phyloP scores from a whole-genome alignment of 2,113 vertebrate species.

The Bujurquina vittata region DNA sequence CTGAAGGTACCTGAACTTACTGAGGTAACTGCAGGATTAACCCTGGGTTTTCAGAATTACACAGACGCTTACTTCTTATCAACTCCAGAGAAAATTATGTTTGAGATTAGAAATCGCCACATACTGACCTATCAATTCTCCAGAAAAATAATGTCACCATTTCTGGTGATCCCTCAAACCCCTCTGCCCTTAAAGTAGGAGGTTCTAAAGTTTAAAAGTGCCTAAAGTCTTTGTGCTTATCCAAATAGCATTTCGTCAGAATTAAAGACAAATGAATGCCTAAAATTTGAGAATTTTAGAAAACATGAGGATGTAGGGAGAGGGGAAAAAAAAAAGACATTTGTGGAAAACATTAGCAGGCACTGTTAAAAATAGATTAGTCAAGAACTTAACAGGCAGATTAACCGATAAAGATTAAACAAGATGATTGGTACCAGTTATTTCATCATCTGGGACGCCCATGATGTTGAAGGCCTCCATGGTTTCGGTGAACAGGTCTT shows the following conservation, averaged over 20 bases:
- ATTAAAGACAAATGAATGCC: not conserved
- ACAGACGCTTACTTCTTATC: no score
- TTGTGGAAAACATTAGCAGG: not conserved
- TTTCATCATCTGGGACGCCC: slow-evolving; percentile 88
- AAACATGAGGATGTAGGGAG: not conserved
- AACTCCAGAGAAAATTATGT: no score
- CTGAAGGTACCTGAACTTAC: no score
- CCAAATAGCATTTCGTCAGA: no score
- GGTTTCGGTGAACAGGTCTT: slow-evolving; percentile 93
- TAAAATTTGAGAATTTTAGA: not conserved
- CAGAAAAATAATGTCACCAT: no score
- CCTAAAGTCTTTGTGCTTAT: no score
- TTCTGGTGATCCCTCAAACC: not conserved
- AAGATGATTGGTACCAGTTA: slow-evolving; percentile 29
- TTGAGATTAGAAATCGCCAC: no score
- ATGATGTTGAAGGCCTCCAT: slow-evolving; percentile 97
- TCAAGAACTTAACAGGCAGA: not conserved
- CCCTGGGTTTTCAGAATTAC: no score
- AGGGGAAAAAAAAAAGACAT: not conserved
- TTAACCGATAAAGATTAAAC: not conserved
- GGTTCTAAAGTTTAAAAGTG: no score
- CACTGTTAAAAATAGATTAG: not conserved
- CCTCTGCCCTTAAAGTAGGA: not conserved
- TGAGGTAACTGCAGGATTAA: no score
- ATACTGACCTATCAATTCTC: no score